These are phyloP conservation scores for Cyclura pinguis DNA, from an alignment of 2,797 vertebrate genomes.

Conservation along the genomic window DNA sequence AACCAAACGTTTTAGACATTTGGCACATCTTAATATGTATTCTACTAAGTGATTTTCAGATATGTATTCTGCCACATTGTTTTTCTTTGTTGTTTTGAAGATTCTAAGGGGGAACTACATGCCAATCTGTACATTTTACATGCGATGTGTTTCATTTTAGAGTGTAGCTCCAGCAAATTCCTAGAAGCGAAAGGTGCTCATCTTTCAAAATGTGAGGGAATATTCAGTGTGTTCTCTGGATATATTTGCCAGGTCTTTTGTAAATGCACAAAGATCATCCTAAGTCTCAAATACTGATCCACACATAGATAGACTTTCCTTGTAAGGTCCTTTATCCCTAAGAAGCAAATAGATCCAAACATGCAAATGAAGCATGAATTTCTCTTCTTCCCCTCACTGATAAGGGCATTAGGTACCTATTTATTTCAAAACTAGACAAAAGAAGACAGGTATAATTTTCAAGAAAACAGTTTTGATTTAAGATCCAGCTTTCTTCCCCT, in stretches of 20 bases:
- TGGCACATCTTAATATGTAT: not conserved
- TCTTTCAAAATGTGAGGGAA: no score
- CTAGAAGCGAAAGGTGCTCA: not conserved
- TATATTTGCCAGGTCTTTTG: not conserved
- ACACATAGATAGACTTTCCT: not conserved
- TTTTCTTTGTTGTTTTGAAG: no score
- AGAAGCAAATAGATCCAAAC: not conserved
- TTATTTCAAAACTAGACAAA: not conserved
- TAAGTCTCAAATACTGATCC: not conserved
- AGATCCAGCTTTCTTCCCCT: not conserved
- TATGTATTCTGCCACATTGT: no score
- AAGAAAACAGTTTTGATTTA: slow-evolving; percentile 3
- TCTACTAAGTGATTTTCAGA: no score
- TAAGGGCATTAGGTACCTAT: not conserved
- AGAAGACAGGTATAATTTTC: not conserved
- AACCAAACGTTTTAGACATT: not conserved
- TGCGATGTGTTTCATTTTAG: not conserved
- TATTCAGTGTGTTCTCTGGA: not conserved
- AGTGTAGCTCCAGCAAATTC: not conserved
- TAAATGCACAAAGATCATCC: not conserved
- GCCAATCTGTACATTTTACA: not conserved
- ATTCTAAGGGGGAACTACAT: no score
- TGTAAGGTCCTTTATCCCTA: not conserved
- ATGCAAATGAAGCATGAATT: not conserved
- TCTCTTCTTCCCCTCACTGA: not conserved